These are phyloP conservation scores for Epizoanthus stellaris DNA, from an alignment of 92 coral and sea anemone genomes.

Conservation along the genomic window DNA sequence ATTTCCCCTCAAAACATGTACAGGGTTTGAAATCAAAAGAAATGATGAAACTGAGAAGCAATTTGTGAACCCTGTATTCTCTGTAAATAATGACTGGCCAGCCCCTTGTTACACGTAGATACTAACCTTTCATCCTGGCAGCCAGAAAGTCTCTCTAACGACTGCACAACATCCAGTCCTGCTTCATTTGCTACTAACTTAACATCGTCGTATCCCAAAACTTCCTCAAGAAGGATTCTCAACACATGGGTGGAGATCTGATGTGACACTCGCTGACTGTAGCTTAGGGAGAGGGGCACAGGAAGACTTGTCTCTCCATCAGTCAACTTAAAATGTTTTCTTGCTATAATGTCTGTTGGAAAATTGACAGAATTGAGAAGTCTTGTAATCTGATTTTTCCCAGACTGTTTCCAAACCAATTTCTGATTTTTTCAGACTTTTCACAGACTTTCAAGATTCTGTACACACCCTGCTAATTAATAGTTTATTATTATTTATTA, in stretches of 20 bases:
- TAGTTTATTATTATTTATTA: too few relatives aligned
- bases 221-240: constrained; percentile 74
- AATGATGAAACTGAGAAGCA: not conserved
- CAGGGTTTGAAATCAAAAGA: too few relatives aligned
- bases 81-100: not conserved
- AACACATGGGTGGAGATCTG: constrained; percentile 77
- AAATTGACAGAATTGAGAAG: not conserved
- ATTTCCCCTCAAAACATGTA: too few relatives aligned
- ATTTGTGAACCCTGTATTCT: too few relatives aligned
- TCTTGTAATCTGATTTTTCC: not conserved
- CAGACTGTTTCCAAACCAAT: not conserved
- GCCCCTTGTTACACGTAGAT: too few relatives aligned
- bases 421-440: too few relatives aligned
- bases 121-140: constrained; percentile 31
- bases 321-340: constrained; percentile 70
- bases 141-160: constrained; percentile 54
- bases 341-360: constrained; percentile 45
- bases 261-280: constrained; percentile 72
- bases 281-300: constrained; percentile 69
- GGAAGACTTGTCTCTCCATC: constrained; percentile 39
- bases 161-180: constrained; percentile 39
- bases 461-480: too few relatives aligned
- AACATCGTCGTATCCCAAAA: constrained; percentile 78
- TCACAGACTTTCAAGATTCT: too few relatives aligned
- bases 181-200: constrained; percentile 56